Evolutionary conservation across 2,113 vertebrate species (phyloP), one percentile per base, ranked within the genome.

Genomic region (Pimephales promelas): DNA sequence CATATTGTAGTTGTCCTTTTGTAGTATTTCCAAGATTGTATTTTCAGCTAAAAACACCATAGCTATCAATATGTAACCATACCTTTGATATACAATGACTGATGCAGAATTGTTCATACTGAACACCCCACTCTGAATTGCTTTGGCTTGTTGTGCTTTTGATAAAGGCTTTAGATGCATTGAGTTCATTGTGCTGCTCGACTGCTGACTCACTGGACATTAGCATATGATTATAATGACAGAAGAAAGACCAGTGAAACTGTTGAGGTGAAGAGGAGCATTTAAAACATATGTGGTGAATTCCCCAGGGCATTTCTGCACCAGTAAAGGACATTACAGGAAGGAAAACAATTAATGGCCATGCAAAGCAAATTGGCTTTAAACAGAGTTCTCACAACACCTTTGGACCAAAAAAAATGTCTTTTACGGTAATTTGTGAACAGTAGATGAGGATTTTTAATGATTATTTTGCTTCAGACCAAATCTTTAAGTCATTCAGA

Each of bases 121-220:
- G 34, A 10, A 20, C 20, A 5, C 36, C 1, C 36, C 11, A 24
- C 36, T 71, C 68, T 70, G 20, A 70, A 24, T 4, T 71, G 34
- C 18, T 68, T 20, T 36, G 64, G 34, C 34, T 40, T 47, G 40
- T 13, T 47, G 5, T 72, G 47, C 31, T 68, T 68, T 68, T 66
- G 62, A 34, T 71, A n/a, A 36, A 71, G 68, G 40, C 40, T 72
- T 72, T 26, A 72, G 43, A 26, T 14, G 40, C 43, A 72, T 72
- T 47, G 13, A 45, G 36, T 24, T 72, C n/a, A 72, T 72, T 72
- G 70, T 47, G 40, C n/a, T 47, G 43, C 70, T 72, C 10, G 11
- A 47, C 70, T 9, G 70, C 61, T 64, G 61, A 64, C 61, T 64
- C 61, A 64, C 26, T 64, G 61, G 11, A 64, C 24, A 64, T 31